Conservation (phyloP, 1,140 invertebrate genomes). For the Drosophila melanica region DNA sequence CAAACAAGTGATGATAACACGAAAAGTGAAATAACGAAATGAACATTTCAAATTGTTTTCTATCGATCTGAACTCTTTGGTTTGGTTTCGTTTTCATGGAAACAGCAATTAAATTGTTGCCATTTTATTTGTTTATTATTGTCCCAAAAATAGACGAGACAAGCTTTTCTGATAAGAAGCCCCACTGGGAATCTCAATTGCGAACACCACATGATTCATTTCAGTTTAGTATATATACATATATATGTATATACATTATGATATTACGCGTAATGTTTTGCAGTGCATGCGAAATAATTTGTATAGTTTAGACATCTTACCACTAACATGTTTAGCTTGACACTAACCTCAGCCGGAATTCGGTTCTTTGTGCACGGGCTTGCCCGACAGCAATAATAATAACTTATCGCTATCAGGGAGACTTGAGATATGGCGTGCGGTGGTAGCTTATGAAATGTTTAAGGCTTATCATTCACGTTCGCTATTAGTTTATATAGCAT, state of each 20-base stretch:
- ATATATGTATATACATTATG: neutral
- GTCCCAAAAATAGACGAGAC: conserved; percentile 51
- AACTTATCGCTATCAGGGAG: conserved; percentile 61
- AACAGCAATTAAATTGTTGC: conserved; percentile 26
- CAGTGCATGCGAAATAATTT: conserved; percentile 6
- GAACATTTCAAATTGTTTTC: conserved; percentile 45
- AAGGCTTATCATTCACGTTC: conserved; percentile 34
- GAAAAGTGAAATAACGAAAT: conserved; percentile 12
- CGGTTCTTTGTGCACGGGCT: neutral
- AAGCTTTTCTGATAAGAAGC: conserved; percentile 53
- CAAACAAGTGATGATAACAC: neutral
- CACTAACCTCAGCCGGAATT: conserved; percentile 47
- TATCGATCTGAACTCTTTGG: conserved; percentile 12
- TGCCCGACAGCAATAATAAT: conserved; percentile 30
- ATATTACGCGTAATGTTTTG: conserved; percentile 10
- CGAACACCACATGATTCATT: too few relatives aligned
- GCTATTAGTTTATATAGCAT: conserved; percentile 2
- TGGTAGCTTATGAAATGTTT: conserved; percentile 41
- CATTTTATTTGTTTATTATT: conserved; percentile 18
- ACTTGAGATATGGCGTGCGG: conserved; percentile 43
- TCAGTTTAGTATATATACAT: too few relatives aligned
- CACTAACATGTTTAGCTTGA: conserved; percentile 57
- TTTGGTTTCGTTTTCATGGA: conserved; percentile 13
- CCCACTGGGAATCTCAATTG: conserved; percentile 3
- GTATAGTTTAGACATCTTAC: conserved; percentile 53